phyloP scores from a whole-genome alignment of 2,113 vertebrate genomes.

The Menura novaehollandiae region DNA sequence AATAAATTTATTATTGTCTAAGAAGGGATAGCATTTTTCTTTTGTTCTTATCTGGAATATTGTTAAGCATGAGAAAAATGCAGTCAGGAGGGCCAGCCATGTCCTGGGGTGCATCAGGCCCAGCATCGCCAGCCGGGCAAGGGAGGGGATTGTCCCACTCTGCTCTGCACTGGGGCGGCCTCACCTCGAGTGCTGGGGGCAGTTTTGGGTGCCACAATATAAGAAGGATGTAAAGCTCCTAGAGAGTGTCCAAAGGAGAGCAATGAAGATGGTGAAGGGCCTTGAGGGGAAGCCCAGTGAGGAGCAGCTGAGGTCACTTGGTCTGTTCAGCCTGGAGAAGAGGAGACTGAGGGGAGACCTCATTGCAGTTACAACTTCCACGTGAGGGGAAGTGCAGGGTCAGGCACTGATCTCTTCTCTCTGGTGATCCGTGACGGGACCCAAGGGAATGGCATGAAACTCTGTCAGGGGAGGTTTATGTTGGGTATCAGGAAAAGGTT shows the following conservation, averaged over 20 bases:
- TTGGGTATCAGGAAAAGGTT: neutral
- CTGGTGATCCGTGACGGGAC: neutral
- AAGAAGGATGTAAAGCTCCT: neutral
- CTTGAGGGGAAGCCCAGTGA: fast-evolving
- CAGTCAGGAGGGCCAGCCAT: fast-evolving
- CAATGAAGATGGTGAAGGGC: fast-evolving
- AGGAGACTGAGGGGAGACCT: neutral
- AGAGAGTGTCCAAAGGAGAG: neutral
- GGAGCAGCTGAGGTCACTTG: neutral
- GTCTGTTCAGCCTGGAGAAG: neutral
- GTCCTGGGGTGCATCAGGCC: neutral
- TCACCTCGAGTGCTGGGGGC: fast-evolving
- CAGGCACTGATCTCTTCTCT: neutral
- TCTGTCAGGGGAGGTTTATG: neutral
- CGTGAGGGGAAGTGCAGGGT: fast-evolving
- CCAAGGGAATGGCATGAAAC: neutral
- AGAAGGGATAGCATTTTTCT: neutral
- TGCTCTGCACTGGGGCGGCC: neutral
- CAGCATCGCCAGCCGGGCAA: fast-evolving
- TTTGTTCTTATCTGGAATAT: neutral
- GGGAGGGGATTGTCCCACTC: neutral
- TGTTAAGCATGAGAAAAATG: neutral
- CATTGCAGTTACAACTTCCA: neutral
- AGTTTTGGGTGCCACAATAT: neutral
- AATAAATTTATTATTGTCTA: neutral